phyloP scores from a whole-genome alignment of 2,113 vertebrate species.

The Rhea pennata region DNA sequence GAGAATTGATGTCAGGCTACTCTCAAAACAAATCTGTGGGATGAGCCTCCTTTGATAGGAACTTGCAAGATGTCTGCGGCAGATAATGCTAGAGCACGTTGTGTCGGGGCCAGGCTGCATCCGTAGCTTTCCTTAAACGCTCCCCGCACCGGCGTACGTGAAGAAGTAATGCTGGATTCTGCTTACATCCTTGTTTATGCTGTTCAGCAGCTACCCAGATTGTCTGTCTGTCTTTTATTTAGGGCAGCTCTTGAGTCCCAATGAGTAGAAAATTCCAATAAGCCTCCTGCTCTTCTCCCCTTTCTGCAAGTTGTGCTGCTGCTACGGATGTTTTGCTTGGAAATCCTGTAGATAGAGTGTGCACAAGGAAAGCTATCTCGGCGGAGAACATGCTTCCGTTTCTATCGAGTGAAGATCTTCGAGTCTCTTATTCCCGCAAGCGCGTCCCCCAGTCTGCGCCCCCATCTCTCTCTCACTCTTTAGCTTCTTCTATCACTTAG shows the following conservation, averaged over 20 bases:
- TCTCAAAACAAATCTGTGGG: background rate
- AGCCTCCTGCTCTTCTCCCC: background rate
- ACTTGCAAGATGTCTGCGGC: slow-evolving; percentile 42
- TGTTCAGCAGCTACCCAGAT: background rate
- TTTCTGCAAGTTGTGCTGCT: background rate
- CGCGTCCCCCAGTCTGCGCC: background rate
- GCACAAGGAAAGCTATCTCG: background rate
- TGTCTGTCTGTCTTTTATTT: background rate
- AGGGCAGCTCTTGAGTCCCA: background rate
- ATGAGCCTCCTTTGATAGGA: background rate
- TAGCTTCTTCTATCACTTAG: background rate
- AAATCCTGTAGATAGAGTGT: background rate
- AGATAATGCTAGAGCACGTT: slow-evolving; percentile 29
- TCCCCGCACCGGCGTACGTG: background rate
- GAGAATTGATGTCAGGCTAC: background rate
- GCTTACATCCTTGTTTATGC: background rate
- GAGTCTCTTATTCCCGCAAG: background rate
- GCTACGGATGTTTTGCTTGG: background rate
- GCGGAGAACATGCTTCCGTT: fast-evolving
- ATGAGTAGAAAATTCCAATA: background rate
- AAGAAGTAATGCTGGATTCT: background rate
- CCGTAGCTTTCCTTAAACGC: fast-evolving
- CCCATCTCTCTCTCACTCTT: background rate
- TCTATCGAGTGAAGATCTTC: background rate
- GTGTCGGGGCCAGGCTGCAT: background rate